A percentile compares a stretch with the other conserved stretches of the same genome.
Evolutionary conservation across 2,797 vertebrate genomes (phyloP).

Genomic region (Sebastes steindachneri): DNA sequence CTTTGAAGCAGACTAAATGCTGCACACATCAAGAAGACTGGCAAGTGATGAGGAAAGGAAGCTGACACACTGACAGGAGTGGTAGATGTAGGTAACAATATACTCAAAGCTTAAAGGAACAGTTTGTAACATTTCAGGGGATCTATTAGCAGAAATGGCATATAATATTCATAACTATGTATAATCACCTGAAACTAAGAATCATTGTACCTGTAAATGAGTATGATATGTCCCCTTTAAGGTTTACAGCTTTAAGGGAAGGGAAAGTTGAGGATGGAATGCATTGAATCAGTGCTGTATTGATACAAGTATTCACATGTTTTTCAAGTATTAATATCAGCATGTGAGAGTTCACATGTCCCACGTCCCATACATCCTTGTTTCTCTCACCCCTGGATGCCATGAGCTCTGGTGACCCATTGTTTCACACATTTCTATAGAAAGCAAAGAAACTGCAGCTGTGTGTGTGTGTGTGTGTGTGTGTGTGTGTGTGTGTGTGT

Average conservation of each 20-base stretch:
- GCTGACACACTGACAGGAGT: not conserved
- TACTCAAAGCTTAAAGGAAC: not conserved
- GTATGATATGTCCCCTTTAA: no score
- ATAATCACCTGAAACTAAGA: no score
- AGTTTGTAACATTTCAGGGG: no score
- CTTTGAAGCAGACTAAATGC: no score
- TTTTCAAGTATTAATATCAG: not conserved
- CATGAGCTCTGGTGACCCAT: conserved; percentile 34
- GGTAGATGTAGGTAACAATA: not conserved
- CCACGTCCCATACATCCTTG: not conserved
- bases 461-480: conserved; percentile 22
- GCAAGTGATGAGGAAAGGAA: not conserved
- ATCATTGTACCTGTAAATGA: no score
- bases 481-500: not conserved
- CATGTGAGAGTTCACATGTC: not conserved
- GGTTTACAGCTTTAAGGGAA: not conserved
- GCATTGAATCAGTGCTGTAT: no score
- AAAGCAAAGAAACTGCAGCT: conserved; percentile 40
- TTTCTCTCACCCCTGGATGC: conserved; percentile 14
- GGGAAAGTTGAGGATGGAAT: no score
- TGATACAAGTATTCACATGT: not conserved
- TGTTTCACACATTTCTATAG: conserved; percentile 47
- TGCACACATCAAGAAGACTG: no score
- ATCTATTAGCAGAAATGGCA: no score
- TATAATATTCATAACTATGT: no score